phyloP scores from a whole-genome alignment of 1,140 invertebrate genomes.

The Phymorhynchus buccinoides region DNA sequence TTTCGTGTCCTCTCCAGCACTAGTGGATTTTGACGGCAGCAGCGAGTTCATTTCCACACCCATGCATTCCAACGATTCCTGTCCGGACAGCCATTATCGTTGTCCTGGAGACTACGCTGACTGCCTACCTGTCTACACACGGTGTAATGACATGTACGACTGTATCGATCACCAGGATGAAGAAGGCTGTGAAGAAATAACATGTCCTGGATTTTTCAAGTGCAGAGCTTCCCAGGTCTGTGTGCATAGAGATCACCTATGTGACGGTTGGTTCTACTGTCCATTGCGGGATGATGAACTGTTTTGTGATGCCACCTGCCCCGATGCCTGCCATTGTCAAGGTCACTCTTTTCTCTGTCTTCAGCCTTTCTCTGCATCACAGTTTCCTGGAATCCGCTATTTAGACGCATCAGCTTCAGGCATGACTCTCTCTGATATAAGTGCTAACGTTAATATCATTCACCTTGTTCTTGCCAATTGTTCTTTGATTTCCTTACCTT shows the following conservation, averaged over 20 bases:
- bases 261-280: slow-evolving; percentile 35
- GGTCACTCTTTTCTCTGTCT: slow-evolving; percentile 11
- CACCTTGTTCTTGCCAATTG: slow-evolving; percentile 25
- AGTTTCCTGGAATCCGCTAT: not conserved
- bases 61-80: not conserved
- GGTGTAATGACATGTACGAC: not conserved
- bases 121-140: slow-evolving; percentile 2
- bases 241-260: slow-evolving; percentile 32
- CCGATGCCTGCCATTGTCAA: slow-evolving; percentile 23
- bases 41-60: not conserved
- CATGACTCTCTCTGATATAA: not conserved
- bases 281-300: slow-evolving; percentile 36
- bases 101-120: not conserved
- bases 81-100: slow-evolving; percentile 1
- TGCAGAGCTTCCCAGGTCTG: slow-evolving; percentile 17
- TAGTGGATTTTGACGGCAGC: not conserved
- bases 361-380: not conserved
- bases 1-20: not conserved
- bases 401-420: not conserved
- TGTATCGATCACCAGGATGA: slow-evolving; percentile 1
- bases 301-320: slow-evolving; percentile 36
- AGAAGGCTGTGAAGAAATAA: not conserved
- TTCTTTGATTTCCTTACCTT: not conserved
- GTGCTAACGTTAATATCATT: not conserved
- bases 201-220: not conserved